These are phyloP conservation scores for Nephrotoma flavescens DNA, from an alignment of 2,888 invertebrate genomes.

Conservation along the genomic window DNA sequence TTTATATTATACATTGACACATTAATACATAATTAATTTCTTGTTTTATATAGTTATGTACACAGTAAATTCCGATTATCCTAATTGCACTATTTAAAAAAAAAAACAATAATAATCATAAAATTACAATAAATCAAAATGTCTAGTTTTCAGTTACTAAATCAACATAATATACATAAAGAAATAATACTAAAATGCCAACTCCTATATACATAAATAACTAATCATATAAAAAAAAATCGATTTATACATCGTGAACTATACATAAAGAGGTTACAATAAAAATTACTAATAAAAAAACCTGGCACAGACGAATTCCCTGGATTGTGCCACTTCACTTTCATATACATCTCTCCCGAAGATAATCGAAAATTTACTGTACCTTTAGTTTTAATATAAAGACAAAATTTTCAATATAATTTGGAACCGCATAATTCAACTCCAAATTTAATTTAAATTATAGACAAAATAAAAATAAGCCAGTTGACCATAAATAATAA, in stretches of 20 bases:
- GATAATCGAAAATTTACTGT: neutral
- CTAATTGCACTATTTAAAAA: neutral
- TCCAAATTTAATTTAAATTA: neutral
- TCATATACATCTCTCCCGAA: neutral
- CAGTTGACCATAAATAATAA: neutral
- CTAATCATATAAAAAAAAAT: neutral
- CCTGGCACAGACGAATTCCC: neutral
- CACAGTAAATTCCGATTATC: neutral
- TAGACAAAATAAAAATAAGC: neutral
- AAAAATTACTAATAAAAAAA: neutral
- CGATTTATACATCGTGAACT: neutral
- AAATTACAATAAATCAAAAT: neutral
- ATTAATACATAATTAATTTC: neutral
- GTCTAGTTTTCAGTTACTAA: neutral
- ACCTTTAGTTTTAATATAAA: neutral
- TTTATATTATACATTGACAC: neutral
- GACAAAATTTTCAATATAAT: neutral
- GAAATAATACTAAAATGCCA: neutral
- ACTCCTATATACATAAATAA: neutral
- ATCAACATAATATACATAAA: neutral
- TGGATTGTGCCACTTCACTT: neutral
- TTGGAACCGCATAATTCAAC: neutral
- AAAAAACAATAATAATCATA: neutral
- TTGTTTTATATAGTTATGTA: neutral
- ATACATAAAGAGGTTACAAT: neutral